phyloP scores from a whole-genome alignment of 2,797 vertebrate species.

The Smutsia temminckii region DNA sequence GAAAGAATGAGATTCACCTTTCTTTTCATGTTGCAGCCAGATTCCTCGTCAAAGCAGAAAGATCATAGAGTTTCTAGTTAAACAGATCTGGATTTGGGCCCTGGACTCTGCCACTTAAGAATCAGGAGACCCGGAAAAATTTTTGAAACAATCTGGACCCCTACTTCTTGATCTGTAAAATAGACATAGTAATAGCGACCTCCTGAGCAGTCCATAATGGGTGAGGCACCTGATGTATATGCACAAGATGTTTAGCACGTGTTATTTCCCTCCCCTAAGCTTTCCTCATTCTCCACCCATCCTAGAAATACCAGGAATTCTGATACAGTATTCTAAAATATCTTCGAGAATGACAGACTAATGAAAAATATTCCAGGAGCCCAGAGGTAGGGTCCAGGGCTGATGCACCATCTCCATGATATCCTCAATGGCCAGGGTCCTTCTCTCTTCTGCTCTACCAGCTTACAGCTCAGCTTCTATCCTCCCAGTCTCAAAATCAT shows the following conservation, averaged over 20 bases:
- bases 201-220: fast-evolving
- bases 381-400: background rate
- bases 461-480: background rate
- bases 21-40: background rate
- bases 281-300: background rate
- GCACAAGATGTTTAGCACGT: too few relatives aligned
- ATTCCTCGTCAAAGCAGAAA: background rate
- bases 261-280: background rate
- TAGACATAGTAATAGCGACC: too few relatives aligned
- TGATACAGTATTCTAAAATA: background rate
- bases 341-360: background rate
- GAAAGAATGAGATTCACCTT: background rate
- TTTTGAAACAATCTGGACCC: background rate
- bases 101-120: background rate
- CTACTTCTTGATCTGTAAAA: background rate
- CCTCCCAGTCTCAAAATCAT: background rate
- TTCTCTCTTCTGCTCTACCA: background rate
- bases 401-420: background rate
- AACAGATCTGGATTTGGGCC: background rate
- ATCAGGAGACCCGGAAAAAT: background rate
- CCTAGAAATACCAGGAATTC: background rate
- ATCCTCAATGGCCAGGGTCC: background rate
- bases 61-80: background rate
- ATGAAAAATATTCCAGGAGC: background rate
- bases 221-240: too few relatives aligned